Base-by-base conservation (phyloP, 2,797 vertebrate species). In the Macropodus opercularis region DNA sequence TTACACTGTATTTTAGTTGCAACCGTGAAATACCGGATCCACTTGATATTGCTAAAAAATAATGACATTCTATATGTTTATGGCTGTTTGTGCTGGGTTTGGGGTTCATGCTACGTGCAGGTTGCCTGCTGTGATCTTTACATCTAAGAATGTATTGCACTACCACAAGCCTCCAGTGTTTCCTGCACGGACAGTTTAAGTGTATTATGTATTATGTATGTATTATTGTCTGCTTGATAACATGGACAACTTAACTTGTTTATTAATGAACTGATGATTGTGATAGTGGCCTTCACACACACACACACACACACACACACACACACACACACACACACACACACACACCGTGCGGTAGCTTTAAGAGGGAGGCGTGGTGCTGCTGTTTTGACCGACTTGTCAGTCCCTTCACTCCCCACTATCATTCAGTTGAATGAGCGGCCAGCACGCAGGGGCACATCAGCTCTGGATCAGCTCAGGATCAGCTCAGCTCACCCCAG, bases 351-450 rank as follows among this genome's bases (percentile, higher is more conserved):
- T 44, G 81, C 85, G 84, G 87, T 79, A 44, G 80, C 90, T 92
- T 92, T 91, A 92, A 91, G 90, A 78, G 32, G 91, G 87, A 67
- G 91, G 91, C 89, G 88, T 90, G 87, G 85, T 75, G 79, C 85
- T 69, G 79, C 79, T 85, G 84, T 75, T 82, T 46, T 57, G 76
- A 85, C 60, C 65, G 85, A 73, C 68, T 76, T 75, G 83, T 85
- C 87, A 64, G 80, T 44, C 49, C 65, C 70, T 67, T 62, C 63
- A 14, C 73, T 77, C 77, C 49, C 47, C 75, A 52, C 81, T 52
- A 50, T 54, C 85, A 78, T 22, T 83, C 83, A 66, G 72, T 81
- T 84, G 85, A 81, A 84, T 83, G 86, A 85, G 43, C 83, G 62
- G 71, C 56, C 65, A 27, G 32, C 13, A 15, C 57, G 3, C 64